Evolutionary conservation across 2,888 invertebrate genomes (phyloP), one percentile per base, ranked within the genome.

Genomic region (Alsophila aescularia): DNA sequence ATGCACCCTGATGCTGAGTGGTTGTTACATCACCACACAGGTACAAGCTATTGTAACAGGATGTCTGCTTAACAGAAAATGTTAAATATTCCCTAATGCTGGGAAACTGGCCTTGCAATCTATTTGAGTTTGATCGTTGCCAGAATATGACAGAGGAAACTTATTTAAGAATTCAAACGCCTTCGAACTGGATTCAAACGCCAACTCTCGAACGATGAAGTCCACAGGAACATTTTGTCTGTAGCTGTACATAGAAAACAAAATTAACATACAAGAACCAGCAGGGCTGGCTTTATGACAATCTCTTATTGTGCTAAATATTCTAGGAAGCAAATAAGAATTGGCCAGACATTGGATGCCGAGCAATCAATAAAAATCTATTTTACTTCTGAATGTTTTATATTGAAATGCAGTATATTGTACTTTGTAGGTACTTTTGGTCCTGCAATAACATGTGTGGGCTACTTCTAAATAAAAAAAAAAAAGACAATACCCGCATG

Each of bases 161-260:
- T 95, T 95, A 85, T 93, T 93, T 84, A 98, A 94, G 95, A 98
- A 98, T 86, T 97, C 96, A 88, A 95, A 92, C 91, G 96, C 97
- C 88, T 97, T 96, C 86, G 95, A 95, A 83, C 91, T 92, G 72
- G 95, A 95, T 79, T 95, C 94, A 93, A 98, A 98, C 82, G 96
- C 97, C 94, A 99, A 94, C 93, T 96, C 96, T 89, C 95, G 94
- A 84, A 94, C 92, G 92, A 99, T 93, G 94, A 95, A 96, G 86
- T 95, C 95, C 92, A 98, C 94, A 77, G 96, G 95, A 93, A 99
- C 94, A 89, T 93, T 94, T 92, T 97, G 98, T 81, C 98, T 98
- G 94, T 97, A 98, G 94, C 98, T 98, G 96, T 86, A 94, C 93
- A 92, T 90, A 93, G 77, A 90, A 92, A 75, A 81, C 51, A 73